These are phyloP conservation scores for Nephrotoma appendiculata DNA, from an alignment of 2,888 invertebrate genomes.

Conservation along the genomic window DNA sequence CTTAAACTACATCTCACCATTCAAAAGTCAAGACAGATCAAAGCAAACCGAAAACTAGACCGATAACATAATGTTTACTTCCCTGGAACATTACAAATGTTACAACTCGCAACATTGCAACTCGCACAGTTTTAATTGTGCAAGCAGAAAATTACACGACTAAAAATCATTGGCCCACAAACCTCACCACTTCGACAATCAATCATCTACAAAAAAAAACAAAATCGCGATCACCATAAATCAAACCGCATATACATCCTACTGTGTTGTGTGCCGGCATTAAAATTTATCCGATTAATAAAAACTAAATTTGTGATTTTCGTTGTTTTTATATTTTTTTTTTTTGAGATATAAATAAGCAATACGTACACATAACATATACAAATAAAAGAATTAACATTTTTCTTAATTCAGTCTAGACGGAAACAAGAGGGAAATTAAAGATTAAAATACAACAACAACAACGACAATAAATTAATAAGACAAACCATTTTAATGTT, in stretches of 20 bases:
- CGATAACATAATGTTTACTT: no score
- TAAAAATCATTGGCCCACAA: not conserved
- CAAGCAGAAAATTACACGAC: no score
- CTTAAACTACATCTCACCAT: no score
- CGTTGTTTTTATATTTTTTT: not conserved
- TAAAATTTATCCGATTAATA: not conserved
- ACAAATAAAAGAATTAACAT: not conserved
- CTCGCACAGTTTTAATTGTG: no score
- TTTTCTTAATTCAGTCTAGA: not conserved
- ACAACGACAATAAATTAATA: not conserved
- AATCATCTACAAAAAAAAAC: not conserved
- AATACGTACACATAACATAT: not conserved
- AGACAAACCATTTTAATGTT: not conserved
- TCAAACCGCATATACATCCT: not conserved
- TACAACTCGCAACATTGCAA: no score
- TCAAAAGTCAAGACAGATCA: no score
- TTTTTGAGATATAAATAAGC: not conserved
- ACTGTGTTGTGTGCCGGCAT: not conserved
- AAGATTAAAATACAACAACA: not conserved
- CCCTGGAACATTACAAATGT: no score
- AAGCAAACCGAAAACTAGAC: no score
- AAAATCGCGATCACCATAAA: not conserved
- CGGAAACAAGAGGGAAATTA: not conserved
- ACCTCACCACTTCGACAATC: not conserved
- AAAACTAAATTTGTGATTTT: not conserved